Base-by-base conservation (phyloP, 2,888 invertebrate species). In the Philonicus albiceps region DNA sequence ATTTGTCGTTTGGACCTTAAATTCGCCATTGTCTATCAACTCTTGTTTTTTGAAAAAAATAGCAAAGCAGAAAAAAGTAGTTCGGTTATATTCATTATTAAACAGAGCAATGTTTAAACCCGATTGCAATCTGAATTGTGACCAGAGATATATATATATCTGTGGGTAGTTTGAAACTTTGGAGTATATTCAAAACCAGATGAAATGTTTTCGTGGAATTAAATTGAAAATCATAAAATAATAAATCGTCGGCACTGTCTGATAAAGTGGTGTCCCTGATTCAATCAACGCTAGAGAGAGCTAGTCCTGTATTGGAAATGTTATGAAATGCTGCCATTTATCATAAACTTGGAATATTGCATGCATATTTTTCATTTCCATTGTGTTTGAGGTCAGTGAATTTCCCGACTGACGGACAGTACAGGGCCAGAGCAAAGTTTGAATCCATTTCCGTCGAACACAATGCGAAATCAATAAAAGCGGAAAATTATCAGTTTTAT, bases 391-490 rank as follows among this genome's bases (percentile, higher is more conserved):
- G 53, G 80, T 80, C 34, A 34, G 19, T 55, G 64, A 64, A 81
- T 81, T 64, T 55, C 64, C 81, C 55, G 64, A 64, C 31, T 81
- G 81, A 64, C 37, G 40, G 40, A 37, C 81, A 81, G 81, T 22
- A 81, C 81, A 81, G 34, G 81, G 64, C 13, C 55, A 64, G 74
- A 74, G 19, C 55, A 81, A 81, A 81, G 81, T 55, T 81, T 81
- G 55, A 81, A n/a, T 55, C 55, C 55, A 81, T 55, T 81, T 81
- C 81, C 81, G 55, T 64, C 55, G 37, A 55, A 34, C 81, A 55
- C 81, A 81, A 81, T 81, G 81, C 30, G 49, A 81, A 81, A 55
- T 81, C 81, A 81, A 55, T 81, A 37, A 81, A 55, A 34, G 81
- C 81, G 55, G 55, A 80, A 64, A 53, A 55, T 81, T 81, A 81